A percentile compares a stretch with the other conserved stretches of the same genome.
Conservation (phyloP, 2,797 vertebrate species). For the Gila robusta region DNA sequence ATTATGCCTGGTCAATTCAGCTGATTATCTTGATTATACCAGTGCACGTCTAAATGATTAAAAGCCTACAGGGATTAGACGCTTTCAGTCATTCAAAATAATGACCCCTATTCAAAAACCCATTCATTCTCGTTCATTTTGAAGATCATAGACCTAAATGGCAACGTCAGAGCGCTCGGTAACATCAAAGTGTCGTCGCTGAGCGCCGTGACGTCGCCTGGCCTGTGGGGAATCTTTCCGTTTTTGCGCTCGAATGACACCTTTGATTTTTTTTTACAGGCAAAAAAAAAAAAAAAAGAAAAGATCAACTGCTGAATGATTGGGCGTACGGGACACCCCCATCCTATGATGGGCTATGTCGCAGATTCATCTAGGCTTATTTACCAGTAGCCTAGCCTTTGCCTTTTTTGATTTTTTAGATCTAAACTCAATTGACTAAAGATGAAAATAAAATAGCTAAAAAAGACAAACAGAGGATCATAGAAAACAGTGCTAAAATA, state of each 20-base stretch:
- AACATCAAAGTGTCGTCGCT: not conserved
- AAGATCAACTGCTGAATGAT: not conserved
- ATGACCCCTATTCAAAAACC: not conserved
- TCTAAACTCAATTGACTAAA: not conserved
- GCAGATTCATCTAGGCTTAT: not conserved
- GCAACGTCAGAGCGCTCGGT: not conserved
- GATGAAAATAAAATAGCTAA: too few relatives aligned
- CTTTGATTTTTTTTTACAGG: not conserved
- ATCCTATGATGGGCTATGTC: not conserved
- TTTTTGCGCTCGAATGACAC: slow-evolving; percentile 11
- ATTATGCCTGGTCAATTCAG: not conserved
- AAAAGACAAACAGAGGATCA: not conserved
- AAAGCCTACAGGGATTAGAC: not conserved
- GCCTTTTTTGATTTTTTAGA: not conserved
- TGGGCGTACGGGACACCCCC: not conserved
- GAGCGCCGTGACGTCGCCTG: not conserved
- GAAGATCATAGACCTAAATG: slow-evolving; percentile 11
- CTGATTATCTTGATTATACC: slow-evolving; percentile 1
- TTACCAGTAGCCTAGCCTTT: not conserved
- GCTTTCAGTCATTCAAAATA: not conserved
- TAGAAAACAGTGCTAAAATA: not conserved
- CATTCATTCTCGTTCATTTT: not conserved
- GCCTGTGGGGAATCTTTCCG: not conserved
- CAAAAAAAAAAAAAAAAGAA: not conserved
- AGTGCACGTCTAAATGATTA: not conserved